Percentiles rank a stretch among this genome's conserved stretches.
These are phyloP conservation scores for Centruroides vittatus DNA, from an alignment of 1,140 invertebrate species.

Conservation along the genomic window DNA sequence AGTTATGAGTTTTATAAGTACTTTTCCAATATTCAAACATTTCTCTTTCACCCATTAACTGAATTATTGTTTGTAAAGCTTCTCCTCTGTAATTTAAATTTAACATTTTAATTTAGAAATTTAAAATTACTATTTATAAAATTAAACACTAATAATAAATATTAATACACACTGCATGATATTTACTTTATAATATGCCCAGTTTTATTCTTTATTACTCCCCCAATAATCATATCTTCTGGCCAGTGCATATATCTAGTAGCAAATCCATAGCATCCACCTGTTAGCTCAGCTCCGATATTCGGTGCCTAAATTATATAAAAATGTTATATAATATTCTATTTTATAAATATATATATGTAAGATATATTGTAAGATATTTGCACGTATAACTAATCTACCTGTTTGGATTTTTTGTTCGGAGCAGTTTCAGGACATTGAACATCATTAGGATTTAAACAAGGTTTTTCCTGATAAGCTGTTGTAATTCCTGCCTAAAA, in stretches of 20 bases:
- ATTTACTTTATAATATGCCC: constrained; percentile 61
- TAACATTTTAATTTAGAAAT: no score
- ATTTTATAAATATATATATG: no score
- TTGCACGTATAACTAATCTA: constrained; percentile 21
- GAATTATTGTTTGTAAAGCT: constrained; percentile 85
- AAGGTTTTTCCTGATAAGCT: constrained; percentile 93
- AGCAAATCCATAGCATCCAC: constrained; percentile 93
- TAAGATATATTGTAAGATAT: no score
- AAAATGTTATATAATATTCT: no score
- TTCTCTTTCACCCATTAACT: constrained; percentile 89
- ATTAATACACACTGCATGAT: neutral
- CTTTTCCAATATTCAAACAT: constrained; percentile 75
- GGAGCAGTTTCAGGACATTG: constrained; percentile 82
- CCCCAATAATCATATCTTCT: constrained; percentile 87
- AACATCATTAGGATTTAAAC: constrained; percentile 75
- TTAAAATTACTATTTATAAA: no score
- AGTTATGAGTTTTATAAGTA: constrained; percentile 71
- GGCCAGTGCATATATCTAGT: constrained; percentile 98
- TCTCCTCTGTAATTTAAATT: constrained; percentile 45
- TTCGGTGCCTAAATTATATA: constrained; percentile 50
- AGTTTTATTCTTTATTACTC: constrained; percentile 72
- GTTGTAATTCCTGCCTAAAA: constrained; percentile 73
- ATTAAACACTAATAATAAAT: neutral
- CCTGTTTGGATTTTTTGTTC: constrained; percentile 67
- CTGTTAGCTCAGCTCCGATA: constrained; percentile 76